A percentile compares a stretch with the other conserved stretches of the same genome.
Evolutionary conservation across 2,113 vertebrate genomes (phyloP).

Genomic region (Steatornis caripensis): DNA sequence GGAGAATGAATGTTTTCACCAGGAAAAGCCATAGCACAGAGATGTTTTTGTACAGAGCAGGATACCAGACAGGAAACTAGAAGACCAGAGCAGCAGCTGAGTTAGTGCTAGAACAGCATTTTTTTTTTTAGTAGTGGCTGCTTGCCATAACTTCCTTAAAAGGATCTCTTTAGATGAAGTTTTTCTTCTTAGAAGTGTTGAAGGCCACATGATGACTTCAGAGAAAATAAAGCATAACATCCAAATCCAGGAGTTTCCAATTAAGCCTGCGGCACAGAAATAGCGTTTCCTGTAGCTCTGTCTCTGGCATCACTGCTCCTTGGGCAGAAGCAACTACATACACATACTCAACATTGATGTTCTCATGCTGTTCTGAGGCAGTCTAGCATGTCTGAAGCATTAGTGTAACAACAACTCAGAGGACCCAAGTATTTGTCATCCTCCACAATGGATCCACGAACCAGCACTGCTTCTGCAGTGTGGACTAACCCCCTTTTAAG

Average conservation of each 20-base stretch:
- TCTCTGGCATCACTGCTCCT: background rate
- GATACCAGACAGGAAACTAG: slow-evolving; percentile 35
- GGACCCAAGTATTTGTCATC: background rate
- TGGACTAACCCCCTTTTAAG: background rate
- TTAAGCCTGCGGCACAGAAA: background rate
- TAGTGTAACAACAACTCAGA: background rate
- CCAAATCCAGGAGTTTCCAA: background rate
- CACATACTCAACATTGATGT: background rate
- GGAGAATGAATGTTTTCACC: background rate
- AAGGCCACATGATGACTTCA: background rate
- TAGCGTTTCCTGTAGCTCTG: background rate
- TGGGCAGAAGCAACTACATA: background rate
- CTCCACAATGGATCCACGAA: accelerated
- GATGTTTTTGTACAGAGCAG: slow-evolving; percentile 18
- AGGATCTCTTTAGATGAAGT: background rate
- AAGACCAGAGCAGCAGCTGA: slow-evolving; percentile 14
- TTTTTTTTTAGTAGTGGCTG: background rate
- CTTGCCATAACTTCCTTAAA: slow-evolving; percentile 23
- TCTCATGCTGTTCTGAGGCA: background rate
- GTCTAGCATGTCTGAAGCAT: background rate
- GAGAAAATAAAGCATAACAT: background rate
- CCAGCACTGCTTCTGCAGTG: background rate
- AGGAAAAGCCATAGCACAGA: background rate
- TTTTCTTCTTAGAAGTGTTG: background rate
- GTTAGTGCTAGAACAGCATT: slow-evolving; percentile 4